Evolutionary conservation across 2,797 vertebrate genomes (phyloP).

Genomic region (Glyptemys insculpta): DNA sequence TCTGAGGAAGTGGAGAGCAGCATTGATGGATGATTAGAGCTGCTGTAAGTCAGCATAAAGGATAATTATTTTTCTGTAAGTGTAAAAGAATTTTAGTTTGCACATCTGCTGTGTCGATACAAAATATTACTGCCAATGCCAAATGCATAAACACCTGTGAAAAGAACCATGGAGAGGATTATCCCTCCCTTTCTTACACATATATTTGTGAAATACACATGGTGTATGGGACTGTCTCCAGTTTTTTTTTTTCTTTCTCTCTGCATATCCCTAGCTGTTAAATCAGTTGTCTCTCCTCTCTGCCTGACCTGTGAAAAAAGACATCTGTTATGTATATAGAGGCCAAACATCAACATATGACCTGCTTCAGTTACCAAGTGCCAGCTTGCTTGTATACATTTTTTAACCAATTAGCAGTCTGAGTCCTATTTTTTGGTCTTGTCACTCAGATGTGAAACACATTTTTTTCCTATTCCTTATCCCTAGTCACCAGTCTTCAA

Average conservation of each 20-base stretch:
- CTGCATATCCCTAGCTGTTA: constrained; percentile 44
- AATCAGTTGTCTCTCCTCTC: constrained; percentile 58
- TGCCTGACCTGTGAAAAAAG: constrained; percentile 66
- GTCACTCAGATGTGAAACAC: neutral
- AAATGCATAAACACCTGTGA: constrained; percentile 69
- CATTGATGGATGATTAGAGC: constrained; percentile 69
- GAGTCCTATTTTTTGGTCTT: neutral
- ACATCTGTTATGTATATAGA: constrained; percentile 58
- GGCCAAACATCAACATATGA: constrained; percentile 30
- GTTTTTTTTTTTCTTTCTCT: constrained; percentile 29
- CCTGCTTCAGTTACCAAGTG: constrained; percentile 19
- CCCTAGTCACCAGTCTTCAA: neutral
- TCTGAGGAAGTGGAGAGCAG: constrained; percentile 65
- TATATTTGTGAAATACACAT: constrained; percentile 28
- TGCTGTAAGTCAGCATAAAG: constrained; percentile 72
- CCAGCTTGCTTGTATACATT: neutral
- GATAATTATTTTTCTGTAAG: constrained; percentile 71
- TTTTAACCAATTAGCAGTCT: neutral
- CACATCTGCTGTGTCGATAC: constrained; percentile 63
- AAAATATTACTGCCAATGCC: constrained; percentile 71
- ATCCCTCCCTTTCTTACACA: constrained; percentile 49
- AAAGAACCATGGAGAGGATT: constrained; percentile 65
- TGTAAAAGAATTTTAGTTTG: constrained; percentile 57
- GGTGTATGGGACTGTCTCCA: constrained; percentile 58
- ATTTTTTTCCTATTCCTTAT: neutral